Evolutionary conservation across 2,888 invertebrate genomes (phyloP), one percentile per base, ranked within the genome.

Genomic region (Pheosia tremula): DNA sequence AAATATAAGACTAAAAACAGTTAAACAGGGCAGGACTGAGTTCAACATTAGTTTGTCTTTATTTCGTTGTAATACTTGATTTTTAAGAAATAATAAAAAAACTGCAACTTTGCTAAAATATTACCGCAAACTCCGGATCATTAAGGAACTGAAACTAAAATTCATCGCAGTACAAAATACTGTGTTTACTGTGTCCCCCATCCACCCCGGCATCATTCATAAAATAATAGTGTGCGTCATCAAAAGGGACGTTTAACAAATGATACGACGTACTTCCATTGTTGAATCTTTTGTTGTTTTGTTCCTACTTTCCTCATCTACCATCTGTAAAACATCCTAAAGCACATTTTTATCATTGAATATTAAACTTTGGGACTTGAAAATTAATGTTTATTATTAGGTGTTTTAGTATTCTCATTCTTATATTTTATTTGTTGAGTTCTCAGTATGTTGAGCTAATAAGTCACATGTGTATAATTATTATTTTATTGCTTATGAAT

Each of bases 171-270:
- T 79, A 82, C 85, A 81, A 85, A 86, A 83, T 80, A 80, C 80
- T 82, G 81, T 82, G 84, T 75, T 71, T 77, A 72, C 61, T 58
- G 24, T 24, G 24, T 72, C 84, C 84, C 81, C 79, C 82, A 81
- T 62, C 64, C 73, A 77, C 78, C 86, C 87, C 83, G 83, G 80
- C 87, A 88, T 90, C 90, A 88, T 90, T 92, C 90, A 92, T 90
- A 89, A 89, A 89, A 89, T 91, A 93, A 93, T 91, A 91, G 90
- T 88, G 85, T 86, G 85, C 90, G 85, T 88, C 90, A 85, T 90
- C 89, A 87, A 87, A 89, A 92, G 91, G 92, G 91, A 91, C 91
- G 89, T 89, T 91, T 92, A 90, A 92, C 93, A 93, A 93, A 93
- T 93, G 93, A 93, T 91, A 92, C 86, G 85, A 87, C 88, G 86